phyloP scores from a whole-genome alignment of 2,888 invertebrate genomes.

The Euphydryas editha region DNA sequence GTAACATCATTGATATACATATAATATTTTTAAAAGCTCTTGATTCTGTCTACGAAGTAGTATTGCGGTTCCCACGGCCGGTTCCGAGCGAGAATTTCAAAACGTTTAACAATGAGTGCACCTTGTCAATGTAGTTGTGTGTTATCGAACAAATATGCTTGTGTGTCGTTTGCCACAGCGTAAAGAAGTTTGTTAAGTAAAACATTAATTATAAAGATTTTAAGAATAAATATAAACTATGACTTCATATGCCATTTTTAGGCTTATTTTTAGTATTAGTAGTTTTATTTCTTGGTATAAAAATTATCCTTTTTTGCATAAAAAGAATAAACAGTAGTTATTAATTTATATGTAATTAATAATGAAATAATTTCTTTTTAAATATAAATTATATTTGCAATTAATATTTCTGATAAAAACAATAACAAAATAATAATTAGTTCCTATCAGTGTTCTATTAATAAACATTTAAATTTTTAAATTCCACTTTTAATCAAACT shows the following conservation, averaged over 20 bases:
- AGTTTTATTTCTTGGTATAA: background rate
- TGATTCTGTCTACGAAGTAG: constrained; percentile 39
- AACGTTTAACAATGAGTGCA: constrained; percentile 76
- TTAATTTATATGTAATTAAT: too few relatives aligned
- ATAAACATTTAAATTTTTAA: too few relatives aligned
- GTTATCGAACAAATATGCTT: constrained; percentile 46
- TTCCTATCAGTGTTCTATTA: background rate
- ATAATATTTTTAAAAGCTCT: constrained; percentile 20
- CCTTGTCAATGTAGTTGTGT: constrained; percentile 55
- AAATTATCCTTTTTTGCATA: background rate
- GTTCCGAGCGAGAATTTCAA: constrained; percentile 73
- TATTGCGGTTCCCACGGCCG: constrained; percentile 69
- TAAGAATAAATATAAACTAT: background rate
- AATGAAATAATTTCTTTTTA: too few relatives aligned
- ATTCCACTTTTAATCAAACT: constrained; percentile 16
- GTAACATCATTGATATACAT: constrained; percentile 18
- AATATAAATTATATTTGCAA: too few relatives aligned
- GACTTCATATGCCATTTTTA: background rate
- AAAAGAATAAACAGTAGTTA: too few relatives aligned
- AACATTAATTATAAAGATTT: background rate
- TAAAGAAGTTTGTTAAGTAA: constrained; percentile 30
- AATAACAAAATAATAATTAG: background rate
- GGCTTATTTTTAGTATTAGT: background rate
- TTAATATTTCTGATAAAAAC: too few relatives aligned
- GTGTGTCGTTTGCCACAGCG: constrained; percentile 50